phyloP scores from a whole-genome alignment of 2,888 invertebrate species.

The Mesochorus sp. region DNA sequence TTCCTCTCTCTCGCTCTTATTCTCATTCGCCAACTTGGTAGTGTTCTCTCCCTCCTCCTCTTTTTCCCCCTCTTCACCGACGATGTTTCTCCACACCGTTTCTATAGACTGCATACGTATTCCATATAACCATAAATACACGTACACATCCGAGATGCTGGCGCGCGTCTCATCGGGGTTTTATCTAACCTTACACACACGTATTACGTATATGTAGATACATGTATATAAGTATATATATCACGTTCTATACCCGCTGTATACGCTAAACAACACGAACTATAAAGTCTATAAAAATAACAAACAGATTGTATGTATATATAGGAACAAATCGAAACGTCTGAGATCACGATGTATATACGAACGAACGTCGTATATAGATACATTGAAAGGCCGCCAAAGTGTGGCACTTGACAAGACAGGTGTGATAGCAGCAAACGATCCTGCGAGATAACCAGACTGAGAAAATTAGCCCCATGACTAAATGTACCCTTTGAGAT shows the following conservation, averaged over 20 bases:
- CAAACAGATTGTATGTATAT: background rate
- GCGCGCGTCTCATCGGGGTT: background rate
- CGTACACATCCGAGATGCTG: background rate
- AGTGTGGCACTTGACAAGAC: no score
- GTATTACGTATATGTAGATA: background rate
- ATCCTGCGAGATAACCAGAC: no score
- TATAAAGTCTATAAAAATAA: background rate
- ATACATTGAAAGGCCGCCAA: no score
- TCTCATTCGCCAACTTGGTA: background rate
- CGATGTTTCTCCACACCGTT: slow-evolving; percentile 28
- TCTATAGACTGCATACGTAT: background rate
- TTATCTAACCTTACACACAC: background rate
- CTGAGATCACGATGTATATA: no score
- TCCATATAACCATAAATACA: slow-evolving; percentile 12
- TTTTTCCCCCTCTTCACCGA: slow-evolving; percentile 15
- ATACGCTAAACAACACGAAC: background rate
- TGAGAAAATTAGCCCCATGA: no score
- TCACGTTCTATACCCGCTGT: slow-evolving; percentile 3
- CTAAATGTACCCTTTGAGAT: no score
- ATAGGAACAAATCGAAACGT: no score
- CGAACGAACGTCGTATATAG: no score
- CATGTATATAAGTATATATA: background rate
- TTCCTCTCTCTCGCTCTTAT: slow-evolving; percentile 1
- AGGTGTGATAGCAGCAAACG: no score
- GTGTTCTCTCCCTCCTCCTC: slow-evolving; percentile 7